Conservation (phyloP, 2,888 invertebrate genomes). For the Latrodectus elegans region DNA sequence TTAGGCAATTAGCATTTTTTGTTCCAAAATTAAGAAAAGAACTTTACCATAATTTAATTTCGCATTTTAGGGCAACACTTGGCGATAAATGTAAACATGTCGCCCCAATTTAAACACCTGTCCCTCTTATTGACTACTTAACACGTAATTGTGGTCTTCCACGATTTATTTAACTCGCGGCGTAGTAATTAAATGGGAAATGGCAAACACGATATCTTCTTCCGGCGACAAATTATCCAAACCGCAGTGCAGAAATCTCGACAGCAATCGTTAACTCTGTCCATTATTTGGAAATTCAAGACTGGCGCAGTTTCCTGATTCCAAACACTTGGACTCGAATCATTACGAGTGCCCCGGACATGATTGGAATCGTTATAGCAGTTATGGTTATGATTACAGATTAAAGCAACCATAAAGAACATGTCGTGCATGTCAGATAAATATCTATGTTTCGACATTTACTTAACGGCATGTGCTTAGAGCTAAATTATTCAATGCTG, state of each 20-base stretch:
- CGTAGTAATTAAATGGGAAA: neutral
- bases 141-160: neutral
- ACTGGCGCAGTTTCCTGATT: neutral
- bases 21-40: too few species aligned
- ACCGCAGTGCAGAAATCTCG: neutral
- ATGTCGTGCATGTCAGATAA: neutral
- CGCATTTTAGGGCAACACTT: too few species aligned
- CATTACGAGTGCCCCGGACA: neutral
- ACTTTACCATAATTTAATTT: too few species aligned
- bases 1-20: too few species aligned
- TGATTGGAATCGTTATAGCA: neutral
- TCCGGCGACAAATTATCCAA: neutral
- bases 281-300: constrained; percentile 5
- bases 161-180: neutral
- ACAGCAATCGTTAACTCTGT: neutral
- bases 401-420: neutral
- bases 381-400: neutral
- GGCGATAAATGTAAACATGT: too few species aligned
- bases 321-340: neutral
- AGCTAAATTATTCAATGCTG: too few species aligned
- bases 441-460: too few species aligned
- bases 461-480: too few species aligned
- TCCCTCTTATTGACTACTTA: neutral
- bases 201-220: neutral
- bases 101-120: neutral